Evolutionary conservation across 1,140 invertebrate species (phyloP).

Genomic region (Drosophila jambulina): DNA sequence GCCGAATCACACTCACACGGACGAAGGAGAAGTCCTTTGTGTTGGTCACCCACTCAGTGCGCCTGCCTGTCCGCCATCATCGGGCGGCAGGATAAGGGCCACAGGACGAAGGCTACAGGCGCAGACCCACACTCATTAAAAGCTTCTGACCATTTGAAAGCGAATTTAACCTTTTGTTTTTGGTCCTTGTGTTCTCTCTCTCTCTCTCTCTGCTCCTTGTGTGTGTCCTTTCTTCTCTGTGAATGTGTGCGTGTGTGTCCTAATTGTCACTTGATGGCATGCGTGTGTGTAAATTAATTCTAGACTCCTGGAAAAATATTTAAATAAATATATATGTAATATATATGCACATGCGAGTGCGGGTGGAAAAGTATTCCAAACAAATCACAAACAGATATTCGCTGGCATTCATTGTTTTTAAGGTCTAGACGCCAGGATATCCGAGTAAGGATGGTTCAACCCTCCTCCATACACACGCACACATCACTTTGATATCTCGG

Average conservation of each 20-base stretch:
- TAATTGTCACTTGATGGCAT: conserved; percentile 72
- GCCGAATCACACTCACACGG: conserved; percentile 25
- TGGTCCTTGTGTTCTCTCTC: conserved; percentile 1
- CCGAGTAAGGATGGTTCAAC: background rate
- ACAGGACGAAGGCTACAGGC: background rate
- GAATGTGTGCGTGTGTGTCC: conserved; percentile 53
- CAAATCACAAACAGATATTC: conserved; percentile 83
- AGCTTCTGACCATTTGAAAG: conserved; percentile 80
- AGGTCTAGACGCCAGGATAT: conserved; percentile 65
- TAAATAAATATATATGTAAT: conserved; percentile 42
- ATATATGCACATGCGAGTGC: background rate
- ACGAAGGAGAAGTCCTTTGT: conserved; percentile 28
- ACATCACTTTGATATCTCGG: conserved; percentile 13
- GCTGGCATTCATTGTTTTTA: conserved; percentile 70
- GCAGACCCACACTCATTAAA: conserved; percentile 66
- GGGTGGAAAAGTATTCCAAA: conserved; percentile 74
- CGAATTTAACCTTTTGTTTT: conserved; percentile 81
- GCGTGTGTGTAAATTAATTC: conserved; percentile 77
- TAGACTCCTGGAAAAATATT: conserved; percentile 72
- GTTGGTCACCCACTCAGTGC: conserved; percentile 74
- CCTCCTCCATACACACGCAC: background rate
- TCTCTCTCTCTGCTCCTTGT: background rate
- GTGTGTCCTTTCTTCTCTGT: conserved; percentile 1
- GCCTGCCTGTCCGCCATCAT: conserved; percentile 75
- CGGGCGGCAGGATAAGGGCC: background rate